phyloP scores from a whole-genome alignment of 2,888 invertebrate species.

The Clistopyga incitator region DNA sequence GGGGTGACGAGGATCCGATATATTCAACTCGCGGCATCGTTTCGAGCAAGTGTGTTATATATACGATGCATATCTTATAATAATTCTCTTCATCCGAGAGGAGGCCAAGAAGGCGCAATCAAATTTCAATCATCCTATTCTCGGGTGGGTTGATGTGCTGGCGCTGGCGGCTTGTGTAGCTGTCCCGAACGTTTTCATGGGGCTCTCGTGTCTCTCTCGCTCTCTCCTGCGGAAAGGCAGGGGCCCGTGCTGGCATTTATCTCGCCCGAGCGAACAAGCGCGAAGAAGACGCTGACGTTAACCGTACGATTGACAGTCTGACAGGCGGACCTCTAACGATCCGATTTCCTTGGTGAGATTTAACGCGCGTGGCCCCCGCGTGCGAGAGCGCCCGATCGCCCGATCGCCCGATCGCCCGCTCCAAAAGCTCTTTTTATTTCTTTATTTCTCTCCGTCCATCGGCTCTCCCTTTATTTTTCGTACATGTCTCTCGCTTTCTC shows the following conservation, averaged over 20 bases:
- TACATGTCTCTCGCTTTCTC: slow-evolving; percentile 3
- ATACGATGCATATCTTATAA: slow-evolving; percentile 38
- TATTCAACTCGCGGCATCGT: slow-evolving; percentile 2
- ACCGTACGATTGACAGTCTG: slow-evolving; percentile 79
- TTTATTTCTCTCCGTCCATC: slow-evolving; percentile 42
- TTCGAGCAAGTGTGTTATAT: slow-evolving; percentile 11
- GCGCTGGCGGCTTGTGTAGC: slow-evolving; percentile 57
- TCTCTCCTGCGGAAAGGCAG: slow-evolving; percentile 16
- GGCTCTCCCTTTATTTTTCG: slow-evolving; percentile 27
- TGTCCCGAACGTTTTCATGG: slow-evolving; percentile 56
- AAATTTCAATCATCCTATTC: slow-evolving; percentile 68
- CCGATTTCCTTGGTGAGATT: slow-evolving; percentile 69
- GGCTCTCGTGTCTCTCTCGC: slow-evolving; percentile 33
- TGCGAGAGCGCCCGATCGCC: slow-evolving; percentile 7
- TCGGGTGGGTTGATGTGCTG: slow-evolving; percentile 61
- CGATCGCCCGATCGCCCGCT: slow-evolving; percentile 26
- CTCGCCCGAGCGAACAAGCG: slow-evolving; percentile 62
- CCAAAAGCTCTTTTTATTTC: slow-evolving; percentile 29
- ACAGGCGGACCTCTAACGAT: slow-evolving; percentile 81
- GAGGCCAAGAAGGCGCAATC: slow-evolving; percentile 59
- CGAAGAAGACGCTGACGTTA: slow-evolving; percentile 80
- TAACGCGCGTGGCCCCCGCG: slow-evolving; percentile 59
- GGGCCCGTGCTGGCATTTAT: slow-evolving; percentile 65
- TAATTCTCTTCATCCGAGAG: slow-evolving; percentile 60
- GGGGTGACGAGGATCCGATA: slow-evolving; percentile 41